A percentile compares a stretch with the other conserved stretches of the same genome.
phyloP scores from a whole-genome alignment of 2,888 invertebrate species.

The Ypsolopha sequella region DNA sequence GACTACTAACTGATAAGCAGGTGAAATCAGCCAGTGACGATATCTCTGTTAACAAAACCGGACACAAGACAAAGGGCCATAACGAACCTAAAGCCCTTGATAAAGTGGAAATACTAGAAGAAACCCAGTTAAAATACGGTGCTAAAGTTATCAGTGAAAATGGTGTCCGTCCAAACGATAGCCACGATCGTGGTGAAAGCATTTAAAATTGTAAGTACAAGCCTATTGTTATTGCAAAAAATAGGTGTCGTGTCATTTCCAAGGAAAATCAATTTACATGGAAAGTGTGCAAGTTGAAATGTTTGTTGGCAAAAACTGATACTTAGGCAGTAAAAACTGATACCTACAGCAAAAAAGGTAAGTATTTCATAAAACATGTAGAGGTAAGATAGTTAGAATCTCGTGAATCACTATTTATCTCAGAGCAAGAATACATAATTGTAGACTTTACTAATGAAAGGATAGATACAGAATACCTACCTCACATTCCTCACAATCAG shows the following conservation, averaged over 20 bases:
- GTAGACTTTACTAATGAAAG: too few relatives aligned
- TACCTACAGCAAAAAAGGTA: too few relatives aligned
- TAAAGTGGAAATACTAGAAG: background rate
- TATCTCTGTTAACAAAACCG: slow-evolving; percentile 35
- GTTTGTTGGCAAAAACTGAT: too few relatives aligned
- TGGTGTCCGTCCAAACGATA: slow-evolving; percentile 86
- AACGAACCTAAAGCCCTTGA: background rate
- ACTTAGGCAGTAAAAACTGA: too few relatives aligned
- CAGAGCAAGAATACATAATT: too few relatives aligned
- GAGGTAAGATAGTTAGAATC: too few relatives aligned
- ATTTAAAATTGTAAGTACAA: slow-evolving; percentile 82
- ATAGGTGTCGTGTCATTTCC: background rate
- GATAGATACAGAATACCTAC: too few relatives aligned
- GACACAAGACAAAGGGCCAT: slow-evolving; percentile 24
- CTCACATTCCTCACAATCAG: too few relatives aligned
- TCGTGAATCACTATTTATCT: too few relatives aligned
- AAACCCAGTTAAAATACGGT: background rate
- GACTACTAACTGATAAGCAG: slow-evolving; percentile 36
- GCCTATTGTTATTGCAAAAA: background rate
- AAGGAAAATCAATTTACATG: background rate
- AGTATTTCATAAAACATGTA: too few relatives aligned
- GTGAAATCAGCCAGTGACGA: slow-evolving; percentile 44
- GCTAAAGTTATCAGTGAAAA: slow-evolving; percentile 42
- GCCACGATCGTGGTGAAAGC: slow-evolving; percentile 85
- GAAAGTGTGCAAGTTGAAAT: background rate